Evolutionary conservation across 1,140 invertebrate genomes (phyloP).

Genomic region (Eriocheir sinensis): DNA sequence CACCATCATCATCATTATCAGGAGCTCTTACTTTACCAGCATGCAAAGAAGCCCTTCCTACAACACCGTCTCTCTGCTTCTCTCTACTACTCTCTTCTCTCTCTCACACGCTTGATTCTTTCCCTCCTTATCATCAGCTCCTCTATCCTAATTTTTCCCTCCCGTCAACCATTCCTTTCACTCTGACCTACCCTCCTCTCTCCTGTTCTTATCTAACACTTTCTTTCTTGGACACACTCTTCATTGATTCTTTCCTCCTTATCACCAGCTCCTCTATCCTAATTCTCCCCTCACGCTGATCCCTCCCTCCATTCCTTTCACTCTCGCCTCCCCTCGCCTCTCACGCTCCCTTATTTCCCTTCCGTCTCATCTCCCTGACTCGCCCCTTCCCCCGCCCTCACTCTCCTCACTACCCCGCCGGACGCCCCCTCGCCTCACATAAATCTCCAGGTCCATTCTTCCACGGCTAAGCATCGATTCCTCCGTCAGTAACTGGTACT

Average conservation of each 20-base stretch:
- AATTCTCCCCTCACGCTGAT: neutral
- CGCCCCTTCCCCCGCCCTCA: neutral
- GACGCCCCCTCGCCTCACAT: neutral
- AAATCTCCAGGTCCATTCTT: neutral
- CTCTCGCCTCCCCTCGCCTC: neutral
- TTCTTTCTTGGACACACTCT: neutral
- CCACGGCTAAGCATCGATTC: neutral
- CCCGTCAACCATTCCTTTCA: neutral
- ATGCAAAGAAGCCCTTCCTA: no score
- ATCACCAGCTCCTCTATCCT: neutral
- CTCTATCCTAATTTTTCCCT: neutral
- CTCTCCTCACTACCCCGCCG: neutral
- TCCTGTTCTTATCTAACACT: neutral
- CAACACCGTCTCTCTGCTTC: no score
- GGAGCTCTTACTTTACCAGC: no score
- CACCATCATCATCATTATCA: no score
- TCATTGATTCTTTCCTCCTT: neutral
- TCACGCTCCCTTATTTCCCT: conserved; percentile 10
- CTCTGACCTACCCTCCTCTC: neutral
- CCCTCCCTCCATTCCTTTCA: neutral
- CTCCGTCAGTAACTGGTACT: conserved; percentile 3
- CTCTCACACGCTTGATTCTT: neutral
- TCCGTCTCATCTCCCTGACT: neutral
- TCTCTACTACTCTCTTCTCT: neutral
- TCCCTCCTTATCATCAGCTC: neutral